Conservation (phyloP, 2,113 vertebrate species). For the Eptesicus fuscus region DNA sequence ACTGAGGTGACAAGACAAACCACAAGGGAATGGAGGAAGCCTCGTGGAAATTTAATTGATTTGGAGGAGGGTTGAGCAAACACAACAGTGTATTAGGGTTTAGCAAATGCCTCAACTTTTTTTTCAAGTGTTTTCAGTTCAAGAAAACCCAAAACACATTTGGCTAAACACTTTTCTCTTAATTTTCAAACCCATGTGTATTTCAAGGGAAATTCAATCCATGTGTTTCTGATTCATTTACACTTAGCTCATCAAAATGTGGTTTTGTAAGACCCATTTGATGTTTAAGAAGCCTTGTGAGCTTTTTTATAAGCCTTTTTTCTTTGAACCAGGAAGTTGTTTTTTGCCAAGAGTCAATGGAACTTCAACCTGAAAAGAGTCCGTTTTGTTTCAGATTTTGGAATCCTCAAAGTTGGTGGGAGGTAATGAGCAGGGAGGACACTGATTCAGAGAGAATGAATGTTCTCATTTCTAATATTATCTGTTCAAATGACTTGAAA, state of each 20-base stretch:
- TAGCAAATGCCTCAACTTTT: conserved; percentile 69
- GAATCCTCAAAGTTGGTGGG: conserved; percentile 26
- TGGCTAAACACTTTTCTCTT: conserved; percentile 78
- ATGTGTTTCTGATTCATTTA: conserved; percentile 81
- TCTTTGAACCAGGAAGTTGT: conserved; percentile 73
- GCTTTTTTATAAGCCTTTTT: conserved; percentile 68
- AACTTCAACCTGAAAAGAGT: conserved; percentile 50
- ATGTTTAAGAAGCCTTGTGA: conserved; percentile 77
- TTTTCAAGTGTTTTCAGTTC: conserved; percentile 74
- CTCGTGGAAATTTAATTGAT: conserved; percentile 67
- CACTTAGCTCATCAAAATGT: conserved; percentile 80
- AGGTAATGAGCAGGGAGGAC: background rate
- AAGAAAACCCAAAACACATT: conserved; percentile 79
- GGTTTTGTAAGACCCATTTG: conserved; percentile 78
- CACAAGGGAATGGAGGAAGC: conserved; percentile 55
- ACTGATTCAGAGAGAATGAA: background rate
- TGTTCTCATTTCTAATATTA: background rate
- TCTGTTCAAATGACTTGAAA: background rate
- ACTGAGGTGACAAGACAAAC: conserved; percentile 68
- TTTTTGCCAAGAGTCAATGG: conserved; percentile 71
- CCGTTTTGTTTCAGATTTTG: conserved; percentile 40
- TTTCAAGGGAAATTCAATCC: conserved; percentile 80
- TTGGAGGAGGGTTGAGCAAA: conserved; percentile 65
- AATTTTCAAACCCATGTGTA: conserved; percentile 79
- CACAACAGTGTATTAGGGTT: conserved; percentile 65